A percentile compares a stretch with the other conserved stretches of the same genome.
phyloP scores from a whole-genome alignment of 2,888 invertebrate genomes.

The Cerceris ruficornis region DNA sequence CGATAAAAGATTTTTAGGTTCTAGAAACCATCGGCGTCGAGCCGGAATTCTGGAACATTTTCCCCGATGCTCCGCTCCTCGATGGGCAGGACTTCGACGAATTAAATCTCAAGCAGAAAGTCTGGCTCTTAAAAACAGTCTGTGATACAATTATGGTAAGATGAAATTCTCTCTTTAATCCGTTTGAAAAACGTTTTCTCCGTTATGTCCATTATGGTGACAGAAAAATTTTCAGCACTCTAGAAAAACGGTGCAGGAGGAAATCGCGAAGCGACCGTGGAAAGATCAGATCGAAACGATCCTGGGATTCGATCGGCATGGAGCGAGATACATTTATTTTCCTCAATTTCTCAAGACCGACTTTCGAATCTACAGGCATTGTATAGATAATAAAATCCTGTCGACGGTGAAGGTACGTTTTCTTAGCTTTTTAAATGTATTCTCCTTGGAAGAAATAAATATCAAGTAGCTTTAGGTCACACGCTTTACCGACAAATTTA shows the following conservation, averaged over 20 bases:
- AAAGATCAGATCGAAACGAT: constrained; percentile 81
- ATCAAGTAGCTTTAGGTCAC: not conserved
- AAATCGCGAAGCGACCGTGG: constrained; percentile 81
- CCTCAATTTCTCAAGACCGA: constrained; percentile 83
- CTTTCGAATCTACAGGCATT: constrained; percentile 83
- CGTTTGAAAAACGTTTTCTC: not conserved
- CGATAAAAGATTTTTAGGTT: constrained; percentile 77
- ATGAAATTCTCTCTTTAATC: not conserved
- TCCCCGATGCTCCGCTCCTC: constrained; percentile 82
- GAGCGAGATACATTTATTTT: constrained; percentile 83
- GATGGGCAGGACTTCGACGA: constrained; percentile 83
- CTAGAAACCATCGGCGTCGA: constrained; percentile 83
- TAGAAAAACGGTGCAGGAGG: constrained; percentile 83
- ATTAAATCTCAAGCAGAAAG: constrained; percentile 82
- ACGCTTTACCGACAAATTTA: not conserved
- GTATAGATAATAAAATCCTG: constrained; percentile 75
- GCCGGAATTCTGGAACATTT: constrained; percentile 83
- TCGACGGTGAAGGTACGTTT: constrained; percentile 71
- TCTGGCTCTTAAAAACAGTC: constrained; percentile 84
- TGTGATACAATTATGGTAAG: constrained; percentile 82
- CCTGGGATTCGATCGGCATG: constrained; percentile 83
- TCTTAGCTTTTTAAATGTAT: not conserved
- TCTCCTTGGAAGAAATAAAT: not conserved
- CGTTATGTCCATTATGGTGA: not conserved
- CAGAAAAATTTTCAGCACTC: constrained; percentile 79